Evolutionary conservation across 2,888 invertebrate genomes (phyloP).

Genomic region (Latrodectus hesperus): DNA sequence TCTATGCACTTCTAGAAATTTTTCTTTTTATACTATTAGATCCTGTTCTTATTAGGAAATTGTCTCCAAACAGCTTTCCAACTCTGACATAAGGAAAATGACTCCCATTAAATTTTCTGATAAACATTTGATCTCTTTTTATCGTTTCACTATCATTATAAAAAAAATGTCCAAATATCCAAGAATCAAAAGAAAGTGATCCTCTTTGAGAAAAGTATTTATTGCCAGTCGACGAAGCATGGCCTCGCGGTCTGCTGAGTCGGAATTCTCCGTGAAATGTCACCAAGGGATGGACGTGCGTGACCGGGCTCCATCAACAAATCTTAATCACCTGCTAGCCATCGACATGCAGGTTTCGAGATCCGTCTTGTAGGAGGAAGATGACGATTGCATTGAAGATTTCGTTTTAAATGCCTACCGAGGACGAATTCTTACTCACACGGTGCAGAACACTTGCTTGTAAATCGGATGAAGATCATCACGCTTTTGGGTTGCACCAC

Average conservation of each 20-base stretch:
- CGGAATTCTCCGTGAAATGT: neutral
- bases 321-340: neutral
- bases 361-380: neutral
- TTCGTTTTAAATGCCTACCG: neutral
- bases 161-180: no score
- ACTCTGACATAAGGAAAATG: no score
- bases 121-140: no score
- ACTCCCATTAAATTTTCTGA: no score
- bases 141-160: no score
- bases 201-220: neutral
- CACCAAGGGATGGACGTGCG: neutral
- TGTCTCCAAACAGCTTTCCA: no score
- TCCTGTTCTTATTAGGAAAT: no score
- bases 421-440: neutral
- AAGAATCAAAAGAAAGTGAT: no score
- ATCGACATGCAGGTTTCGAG: neutral
- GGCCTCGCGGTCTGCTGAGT: neutral
- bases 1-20: no score
- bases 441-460: neutral
- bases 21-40: no score
- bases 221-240: neutral
- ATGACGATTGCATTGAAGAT: neutral
- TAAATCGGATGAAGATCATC: neutral
- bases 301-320: neutral
- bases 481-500: neutral